These are phyloP conservation scores for Tadarida brasiliensis DNA, from an alignment of 2,797 vertebrate genomes.

Conservation along the genomic window DNA sequence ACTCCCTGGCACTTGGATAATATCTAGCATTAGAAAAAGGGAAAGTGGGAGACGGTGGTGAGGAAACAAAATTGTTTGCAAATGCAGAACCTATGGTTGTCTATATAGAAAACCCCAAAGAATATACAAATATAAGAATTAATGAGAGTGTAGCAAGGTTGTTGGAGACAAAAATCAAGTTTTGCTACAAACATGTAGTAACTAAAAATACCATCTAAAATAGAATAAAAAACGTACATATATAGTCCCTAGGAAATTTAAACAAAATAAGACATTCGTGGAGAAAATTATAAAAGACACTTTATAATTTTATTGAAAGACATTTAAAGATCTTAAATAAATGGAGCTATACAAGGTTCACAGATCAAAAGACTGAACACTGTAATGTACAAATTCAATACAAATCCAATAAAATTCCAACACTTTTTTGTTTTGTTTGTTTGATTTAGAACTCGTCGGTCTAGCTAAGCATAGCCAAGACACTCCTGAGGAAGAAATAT, in stretches of 20 bases:
- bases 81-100: background rate
- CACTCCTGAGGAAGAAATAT: background rate
- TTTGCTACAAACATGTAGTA: background rate
- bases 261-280: slow-evolving; percentile 10
- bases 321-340: slow-evolving; percentile 50
- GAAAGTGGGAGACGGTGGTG: background rate
- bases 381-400: slow-evolving; percentile 27
- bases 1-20: background rate
- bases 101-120: background rate
- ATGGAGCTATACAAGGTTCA: background rate
- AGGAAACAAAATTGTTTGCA: background rate
- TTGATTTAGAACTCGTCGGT: slow-evolving; percentile 20
- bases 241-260: background rate
- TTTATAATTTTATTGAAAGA: slow-evolving; percentile 70
- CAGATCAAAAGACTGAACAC: background rate
- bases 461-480: slow-evolving; percentile 50
- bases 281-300: slow-evolving; percentile 51
- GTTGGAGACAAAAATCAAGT: slow-evolving; percentile 4
- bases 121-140: background rate
- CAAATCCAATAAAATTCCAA: slow-evolving; percentile 40
- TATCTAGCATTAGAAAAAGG: background rate
- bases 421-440: background rate
- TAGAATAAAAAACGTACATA: background rate
- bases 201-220: slow-evolving; percentile 27
- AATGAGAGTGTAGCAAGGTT: background rate